Evolutionary conservation across 2,888 invertebrate species (phyloP).

Genomic region (Chrysomela aeneicollis): DNA sequence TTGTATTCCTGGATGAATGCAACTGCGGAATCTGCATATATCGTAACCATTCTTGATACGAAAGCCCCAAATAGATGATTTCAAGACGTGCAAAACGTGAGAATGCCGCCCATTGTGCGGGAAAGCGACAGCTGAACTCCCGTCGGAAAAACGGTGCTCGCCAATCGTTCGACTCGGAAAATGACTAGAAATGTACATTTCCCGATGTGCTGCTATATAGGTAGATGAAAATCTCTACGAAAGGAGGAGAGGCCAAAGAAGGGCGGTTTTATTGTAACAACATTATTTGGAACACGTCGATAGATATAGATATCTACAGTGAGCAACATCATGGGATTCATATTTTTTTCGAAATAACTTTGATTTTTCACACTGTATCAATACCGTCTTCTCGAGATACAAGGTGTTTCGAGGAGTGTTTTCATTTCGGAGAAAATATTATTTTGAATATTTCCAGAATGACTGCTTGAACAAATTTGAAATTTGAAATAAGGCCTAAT

Average conservation of each 20-base stretch:
- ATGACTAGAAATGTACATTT: conserved; percentile 25
- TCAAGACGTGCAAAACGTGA: conserved; percentile 11
- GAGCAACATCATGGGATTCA: no score
- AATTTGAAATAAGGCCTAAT: no score
- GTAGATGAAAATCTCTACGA: conserved; percentile 26
- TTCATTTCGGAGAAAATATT: no score
- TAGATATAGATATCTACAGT: no score
- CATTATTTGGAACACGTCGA: conserved; percentile 5
- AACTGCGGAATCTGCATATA: conserved; percentile 23
- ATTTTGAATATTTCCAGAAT: no score
- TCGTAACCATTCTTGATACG: conserved; percentile 17
- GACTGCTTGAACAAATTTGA: no score
- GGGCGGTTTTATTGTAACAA: conserved; percentile 16
- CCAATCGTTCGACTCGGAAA: conserved; percentile 26
- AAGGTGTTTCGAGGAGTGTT: no score
- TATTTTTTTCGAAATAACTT: no score
- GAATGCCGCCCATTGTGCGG: conserved; percentile 29
- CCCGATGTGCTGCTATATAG: conserved; percentile 8
- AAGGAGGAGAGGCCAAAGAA: neutral
- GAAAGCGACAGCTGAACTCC: conserved; percentile 24
- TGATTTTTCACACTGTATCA: no score
- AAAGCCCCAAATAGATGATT: conserved; percentile 24
- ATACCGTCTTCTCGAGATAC: no score
- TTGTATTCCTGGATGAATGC: conserved; percentile 8
- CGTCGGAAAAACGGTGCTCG: conserved; percentile 27